These are phyloP conservation scores for Ictidomys tridecemlineatus DNA, from an alignment of 2,113 vertebrate species.

Conservation along the genomic window DNA sequence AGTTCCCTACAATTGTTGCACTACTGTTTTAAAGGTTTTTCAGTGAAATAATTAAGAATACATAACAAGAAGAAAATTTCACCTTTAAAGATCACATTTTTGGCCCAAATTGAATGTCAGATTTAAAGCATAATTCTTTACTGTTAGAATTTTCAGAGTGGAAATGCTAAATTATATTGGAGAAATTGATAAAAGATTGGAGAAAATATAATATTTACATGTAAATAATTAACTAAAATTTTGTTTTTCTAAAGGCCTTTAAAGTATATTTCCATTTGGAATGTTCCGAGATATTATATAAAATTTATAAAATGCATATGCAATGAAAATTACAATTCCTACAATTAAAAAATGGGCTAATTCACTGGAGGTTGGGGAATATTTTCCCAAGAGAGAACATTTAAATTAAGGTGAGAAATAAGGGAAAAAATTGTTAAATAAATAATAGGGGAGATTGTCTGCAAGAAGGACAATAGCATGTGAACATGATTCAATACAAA, in stretches of 20 bases:
- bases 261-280: neutral
- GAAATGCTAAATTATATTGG: neutral
- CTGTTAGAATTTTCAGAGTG: neutral
- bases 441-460: neutral
- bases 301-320: neutral
- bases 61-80: neutral
- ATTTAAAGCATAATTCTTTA: neutral
- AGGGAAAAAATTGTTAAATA: neutral
- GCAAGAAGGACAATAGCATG: neutral
- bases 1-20: neutral
- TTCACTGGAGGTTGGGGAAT: neutral
- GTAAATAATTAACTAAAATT: neutral
- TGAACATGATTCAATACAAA: neutral
- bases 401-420: neutral
- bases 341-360: neutral
- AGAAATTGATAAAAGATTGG: neutral
- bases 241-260: neutral
- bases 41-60: neutral
- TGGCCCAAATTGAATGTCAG: neutral
- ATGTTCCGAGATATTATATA: neutral
- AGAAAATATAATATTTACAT: neutral
- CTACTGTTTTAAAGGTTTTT: conserved; percentile 46
- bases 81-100: neutral
- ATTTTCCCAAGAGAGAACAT: neutral
- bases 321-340: neutral